A percentile compares a stretch with the other conserved stretches of the same genome.
Conservation (phyloP, 2,113 vertebrate species). For the Epinephelus moara region DNA sequence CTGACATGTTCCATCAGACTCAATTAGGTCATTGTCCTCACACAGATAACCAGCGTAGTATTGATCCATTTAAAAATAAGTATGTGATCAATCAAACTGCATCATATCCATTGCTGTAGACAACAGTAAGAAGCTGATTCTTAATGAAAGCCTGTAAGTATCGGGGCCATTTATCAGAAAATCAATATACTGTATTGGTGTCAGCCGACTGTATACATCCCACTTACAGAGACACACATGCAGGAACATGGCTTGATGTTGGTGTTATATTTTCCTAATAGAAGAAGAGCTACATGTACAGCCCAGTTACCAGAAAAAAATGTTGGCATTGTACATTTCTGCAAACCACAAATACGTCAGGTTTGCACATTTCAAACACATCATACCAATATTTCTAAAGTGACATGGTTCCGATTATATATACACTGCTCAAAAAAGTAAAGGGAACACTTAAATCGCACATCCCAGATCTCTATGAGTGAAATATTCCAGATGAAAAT, state of each 20-base stretch:
- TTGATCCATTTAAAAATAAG: constrained; percentile 33
- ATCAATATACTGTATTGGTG: constrained; percentile 41
- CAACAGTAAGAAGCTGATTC: constrained; percentile 29
- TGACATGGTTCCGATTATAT: too few species aligned
- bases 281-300: neutral
- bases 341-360: too few species aligned
- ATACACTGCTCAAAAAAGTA: too few species aligned
- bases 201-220: neutral
- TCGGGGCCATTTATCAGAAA: constrained; percentile 41
- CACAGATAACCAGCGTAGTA: constrained; percentile 10
- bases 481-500: too few species aligned
- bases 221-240: neutral
- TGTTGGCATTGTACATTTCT: too few species aligned
- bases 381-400: too few species aligned
- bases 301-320: too few species aligned
- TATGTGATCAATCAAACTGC: constrained; percentile 40
- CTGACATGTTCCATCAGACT: constrained; percentile 1
- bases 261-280: neutral
- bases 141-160: constrained; percentile 35
- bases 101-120: constrained; percentile 26
- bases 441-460: too few species aligned
- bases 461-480: too few species aligned
- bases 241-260: neutral
- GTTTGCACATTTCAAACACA: too few species aligned
- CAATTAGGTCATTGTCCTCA: constrained; percentile 7